phyloP scores from a whole-genome alignment of 2,113 vertebrate genomes.

The Telmatochromis sp. region DNA sequence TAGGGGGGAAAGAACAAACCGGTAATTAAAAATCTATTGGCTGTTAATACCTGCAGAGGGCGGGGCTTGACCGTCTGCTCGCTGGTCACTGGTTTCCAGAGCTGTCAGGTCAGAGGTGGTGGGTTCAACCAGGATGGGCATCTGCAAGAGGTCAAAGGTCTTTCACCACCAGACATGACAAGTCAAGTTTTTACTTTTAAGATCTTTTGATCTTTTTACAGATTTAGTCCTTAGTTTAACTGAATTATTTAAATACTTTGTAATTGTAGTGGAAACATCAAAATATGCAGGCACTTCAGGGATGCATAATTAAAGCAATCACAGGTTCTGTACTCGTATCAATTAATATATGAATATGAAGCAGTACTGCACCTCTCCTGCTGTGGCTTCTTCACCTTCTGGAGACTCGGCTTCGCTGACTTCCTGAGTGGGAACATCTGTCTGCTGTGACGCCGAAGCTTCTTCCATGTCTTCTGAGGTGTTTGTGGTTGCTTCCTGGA shows the following conservation, averaged over 20 bases:
- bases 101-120: background rate
- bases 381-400: background rate
- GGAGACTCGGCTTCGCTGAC: fast-evolving
- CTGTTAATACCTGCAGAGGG: slow-evolving; percentile 21
- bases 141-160: slow-evolving; percentile 8
- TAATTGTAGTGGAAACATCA: background rate
- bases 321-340: background rate
- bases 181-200: background rate
- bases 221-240: background rate
- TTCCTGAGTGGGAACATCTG: background rate
- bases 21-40: background rate
- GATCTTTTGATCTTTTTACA: background rate
- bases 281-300: background rate
- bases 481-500: background rate
- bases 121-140: background rate
- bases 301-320: background rate
- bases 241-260: background rate
- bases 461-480: background rate
- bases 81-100: background rate
- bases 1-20: background rate
- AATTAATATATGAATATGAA: background rate
- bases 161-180: background rate
- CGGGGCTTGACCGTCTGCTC: background rate
- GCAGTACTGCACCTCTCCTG: background rate
- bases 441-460: background rate